These are phyloP conservation scores for Arctocebus calabarensis DNA, from an alignment of 2,797 vertebrate genomes.

Conservation along the genomic window DNA sequence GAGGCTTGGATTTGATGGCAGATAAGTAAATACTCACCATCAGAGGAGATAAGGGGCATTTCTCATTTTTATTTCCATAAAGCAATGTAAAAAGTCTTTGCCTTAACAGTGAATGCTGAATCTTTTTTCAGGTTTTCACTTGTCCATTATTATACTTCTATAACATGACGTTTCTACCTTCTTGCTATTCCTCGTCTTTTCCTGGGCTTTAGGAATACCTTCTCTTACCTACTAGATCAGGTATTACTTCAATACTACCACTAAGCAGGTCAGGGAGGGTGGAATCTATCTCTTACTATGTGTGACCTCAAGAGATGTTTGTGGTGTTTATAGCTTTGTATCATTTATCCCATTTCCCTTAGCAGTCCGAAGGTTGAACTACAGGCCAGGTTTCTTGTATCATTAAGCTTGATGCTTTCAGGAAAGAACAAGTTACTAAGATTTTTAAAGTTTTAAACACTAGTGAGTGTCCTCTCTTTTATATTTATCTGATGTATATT, in stretches of 20 bases:
- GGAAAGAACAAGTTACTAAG: not conserved
- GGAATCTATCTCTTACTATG: not conserved
- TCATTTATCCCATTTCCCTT: not conserved
- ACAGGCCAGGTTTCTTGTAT: not conserved
- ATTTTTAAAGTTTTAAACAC: not conserved
- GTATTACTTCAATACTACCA: not conserved
- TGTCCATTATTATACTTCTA: not conserved
- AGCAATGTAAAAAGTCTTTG: slow-evolving; percentile 1
- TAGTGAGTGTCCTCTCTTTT: not conserved
- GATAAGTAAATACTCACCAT: not conserved
- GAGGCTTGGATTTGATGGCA: slow-evolving; percentile 53
- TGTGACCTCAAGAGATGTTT: not conserved
- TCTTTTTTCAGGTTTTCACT: not conserved
- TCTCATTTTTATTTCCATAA: slow-evolving; percentile 50
- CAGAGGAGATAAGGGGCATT: not conserved
- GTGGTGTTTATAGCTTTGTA: not conserved
- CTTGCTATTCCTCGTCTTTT: not conserved
- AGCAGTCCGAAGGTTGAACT: not conserved
- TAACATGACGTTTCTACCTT: not conserved
- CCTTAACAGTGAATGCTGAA: not conserved
- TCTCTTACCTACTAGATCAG: not conserved
- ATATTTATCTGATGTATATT: not conserved
- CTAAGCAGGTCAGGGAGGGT: not conserved
- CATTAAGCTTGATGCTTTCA: not conserved
- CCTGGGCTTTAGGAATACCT: not conserved